These are phyloP conservation scores for Sphaerophoria taeniata DNA, from an alignment of 2,888 invertebrate genomes.

Conservation along the genomic window DNA sequence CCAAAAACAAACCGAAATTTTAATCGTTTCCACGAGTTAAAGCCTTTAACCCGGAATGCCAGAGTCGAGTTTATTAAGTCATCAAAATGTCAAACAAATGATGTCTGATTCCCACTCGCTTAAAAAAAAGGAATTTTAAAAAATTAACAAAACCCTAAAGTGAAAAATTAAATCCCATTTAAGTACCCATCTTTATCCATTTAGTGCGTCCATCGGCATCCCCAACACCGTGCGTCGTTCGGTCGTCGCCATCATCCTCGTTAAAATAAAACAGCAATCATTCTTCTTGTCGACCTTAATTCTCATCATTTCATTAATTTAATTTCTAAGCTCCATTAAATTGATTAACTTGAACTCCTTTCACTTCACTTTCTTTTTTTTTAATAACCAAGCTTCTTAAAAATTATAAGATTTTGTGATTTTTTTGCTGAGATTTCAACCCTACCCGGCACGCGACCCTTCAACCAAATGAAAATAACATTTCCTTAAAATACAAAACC, in stretches of 20 bases:
- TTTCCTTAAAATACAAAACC: background rate
- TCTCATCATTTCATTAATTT: conserved; percentile 33
- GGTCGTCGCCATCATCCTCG: background rate
- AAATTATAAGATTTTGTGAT: conserved; percentile 15
- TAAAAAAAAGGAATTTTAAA: background rate
- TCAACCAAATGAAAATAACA: conserved; percentile 17
- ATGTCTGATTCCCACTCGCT: too few species aligned
- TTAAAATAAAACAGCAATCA: conserved; percentile 30
- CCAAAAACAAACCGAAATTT: too few species aligned
- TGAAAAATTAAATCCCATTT: conserved; percentile 25
- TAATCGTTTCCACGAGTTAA: too few species aligned
- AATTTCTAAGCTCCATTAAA: conserved; percentile 42
- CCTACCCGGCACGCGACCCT: background rate
- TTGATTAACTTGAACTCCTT: conserved; percentile 35
- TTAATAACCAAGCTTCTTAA: conserved; percentile 47
- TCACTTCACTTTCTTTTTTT: background rate
- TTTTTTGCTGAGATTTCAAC: background rate
- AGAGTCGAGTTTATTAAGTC: too few species aligned
- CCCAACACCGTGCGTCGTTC: too few species aligned
- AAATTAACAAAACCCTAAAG: background rate
- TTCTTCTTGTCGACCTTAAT: conserved; percentile 41
- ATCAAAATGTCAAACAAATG: too few species aligned
- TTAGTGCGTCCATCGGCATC: conserved; percentile 18
- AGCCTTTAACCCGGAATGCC: too few species aligned
- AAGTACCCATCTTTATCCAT: conserved; percentile 15